Evolutionary conservation across 2,888 invertebrate genomes (phyloP), one percentile per base, ranked within the genome.

Genomic region (Pollenia amentaria): DNA sequence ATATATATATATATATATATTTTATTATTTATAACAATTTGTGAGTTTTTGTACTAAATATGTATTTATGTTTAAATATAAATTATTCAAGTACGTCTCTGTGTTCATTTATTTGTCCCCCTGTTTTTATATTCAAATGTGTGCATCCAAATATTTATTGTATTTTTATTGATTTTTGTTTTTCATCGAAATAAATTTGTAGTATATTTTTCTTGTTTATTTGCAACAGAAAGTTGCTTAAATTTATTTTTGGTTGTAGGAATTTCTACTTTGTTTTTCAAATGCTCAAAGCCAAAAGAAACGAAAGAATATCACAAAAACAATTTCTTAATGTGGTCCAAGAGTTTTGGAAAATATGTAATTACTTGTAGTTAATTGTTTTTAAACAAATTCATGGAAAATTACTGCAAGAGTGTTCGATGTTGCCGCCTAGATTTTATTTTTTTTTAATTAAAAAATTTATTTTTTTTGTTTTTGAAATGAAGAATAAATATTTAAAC

Each of bases 381-480:
- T 75, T 60, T 51, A 67, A 81, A 60, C 67, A 81, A 75, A 75
- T 81, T 81, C 75, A 75, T 81, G 81, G 75, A 69, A 82, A 75
- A 82, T 82, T 53, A 73, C 16, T 60, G 60, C 67, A 69, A 67
- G 81, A 69, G 67, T 75, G 18, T 64, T 9, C 57, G 42, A 14
- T 21, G 42, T 69, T 62, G 53, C 40, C 8, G 18, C n/a, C 21
- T 55, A 44, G n/a, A 70, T 60, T 38, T 60, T 51, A 60, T 57
- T 67, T 38, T 60, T 55, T 42, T 62, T 60, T 57, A 51, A 18
- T 42, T 62, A 42, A 42, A 65, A 3, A 21, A 21, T n/a, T n/a
- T n/a, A 46, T 21, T 18, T 8, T 38, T 53, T 38, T 70, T 53
- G 18, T 55, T 11, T 29, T 29, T 29, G 1, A 53, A 70, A 70